Evolutionary conservation across 2,113 vertebrate species (phyloP).

Genomic region (Toxostoma redivivum): DNA sequence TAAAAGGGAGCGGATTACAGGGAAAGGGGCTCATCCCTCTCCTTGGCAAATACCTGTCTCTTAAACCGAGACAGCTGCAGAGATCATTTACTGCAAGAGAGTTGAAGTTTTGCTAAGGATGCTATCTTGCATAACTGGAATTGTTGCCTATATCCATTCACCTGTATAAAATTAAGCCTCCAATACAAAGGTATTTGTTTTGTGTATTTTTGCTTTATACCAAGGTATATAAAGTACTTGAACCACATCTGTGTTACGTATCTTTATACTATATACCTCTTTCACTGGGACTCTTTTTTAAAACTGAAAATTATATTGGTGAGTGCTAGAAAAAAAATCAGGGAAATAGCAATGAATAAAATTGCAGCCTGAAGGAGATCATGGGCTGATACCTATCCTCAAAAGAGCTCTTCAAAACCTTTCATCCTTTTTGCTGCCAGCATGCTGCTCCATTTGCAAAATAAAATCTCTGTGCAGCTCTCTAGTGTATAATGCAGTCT

Average conservation of each 20-base stretch:
- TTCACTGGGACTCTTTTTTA: background rate
- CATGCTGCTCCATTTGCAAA: conserved; percentile 29
- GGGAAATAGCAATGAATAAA: background rate
- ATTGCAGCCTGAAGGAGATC: background rate
- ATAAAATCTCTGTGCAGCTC: conserved; percentile 11
- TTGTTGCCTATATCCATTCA: background rate
- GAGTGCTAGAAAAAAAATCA: background rate
- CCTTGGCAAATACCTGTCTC: no score
- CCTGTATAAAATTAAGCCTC: background rate
- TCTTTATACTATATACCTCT: background rate
- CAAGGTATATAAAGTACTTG: background rate
- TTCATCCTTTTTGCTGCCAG: conserved; percentile 49
- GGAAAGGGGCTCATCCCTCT: no score
- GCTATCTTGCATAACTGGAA: background rate
- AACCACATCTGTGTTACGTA: background rate
- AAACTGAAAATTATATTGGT: conserved; percentile 1
- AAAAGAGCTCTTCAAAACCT: conserved; percentile 58
- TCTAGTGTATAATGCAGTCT: background rate
- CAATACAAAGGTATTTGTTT: background rate
- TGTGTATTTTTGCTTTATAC: background rate
- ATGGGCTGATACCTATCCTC: conserved; percentile 21
- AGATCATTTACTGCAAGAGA: background rate
- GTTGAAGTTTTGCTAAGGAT: background rate
- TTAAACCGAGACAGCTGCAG: no score
- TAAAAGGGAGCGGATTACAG: no score